Conservation (phyloP, 2,113 vertebrate species). For the Microcebus griseorufus region DNA sequence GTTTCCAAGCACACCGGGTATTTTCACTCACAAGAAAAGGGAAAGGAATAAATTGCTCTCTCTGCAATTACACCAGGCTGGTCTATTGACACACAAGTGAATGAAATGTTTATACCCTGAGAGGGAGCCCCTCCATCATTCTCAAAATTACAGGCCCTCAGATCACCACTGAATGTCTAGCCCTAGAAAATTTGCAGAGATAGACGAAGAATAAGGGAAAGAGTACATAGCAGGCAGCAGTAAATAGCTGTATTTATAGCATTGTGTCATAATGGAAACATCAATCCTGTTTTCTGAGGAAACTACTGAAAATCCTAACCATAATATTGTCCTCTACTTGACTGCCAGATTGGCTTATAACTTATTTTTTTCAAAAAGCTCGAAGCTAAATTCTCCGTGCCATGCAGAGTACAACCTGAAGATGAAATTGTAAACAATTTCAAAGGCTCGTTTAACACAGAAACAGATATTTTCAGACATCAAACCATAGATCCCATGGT, state of each 20-base stretch:
- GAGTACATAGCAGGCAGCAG: neutral
- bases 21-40: neutral
- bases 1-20: neutral
- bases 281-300: constrained; percentile 46
- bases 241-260: constrained; percentile 57
- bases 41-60: constrained; percentile 9
- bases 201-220: constrained; percentile 24
- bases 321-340: constrained; percentile 10
- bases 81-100: constrained; percentile 35
- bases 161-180: constrained; percentile 11
- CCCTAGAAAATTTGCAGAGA: constrained; percentile 36
- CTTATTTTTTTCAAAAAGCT: constrained; percentile 51
- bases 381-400: constrained; percentile 11
- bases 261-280: constrained; percentile 40
- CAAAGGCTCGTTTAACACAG: constrained; percentile 42
- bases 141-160: constrained; percentile 43
- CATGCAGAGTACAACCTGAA: neutral
- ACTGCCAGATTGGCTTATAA: constrained; percentile 48
- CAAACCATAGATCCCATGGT: neutral
- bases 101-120: constrained; percentile 60
- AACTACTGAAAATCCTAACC: constrained; percentile 56
- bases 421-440: constrained; percentile 60
- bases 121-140: constrained; percentile 1
- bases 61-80: neutral
- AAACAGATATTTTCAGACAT: constrained; percentile 28